These are phyloP conservation scores for Lasiommata megera DNA, from an alignment of 2,888 invertebrate species.

Conservation along the genomic window DNA sequence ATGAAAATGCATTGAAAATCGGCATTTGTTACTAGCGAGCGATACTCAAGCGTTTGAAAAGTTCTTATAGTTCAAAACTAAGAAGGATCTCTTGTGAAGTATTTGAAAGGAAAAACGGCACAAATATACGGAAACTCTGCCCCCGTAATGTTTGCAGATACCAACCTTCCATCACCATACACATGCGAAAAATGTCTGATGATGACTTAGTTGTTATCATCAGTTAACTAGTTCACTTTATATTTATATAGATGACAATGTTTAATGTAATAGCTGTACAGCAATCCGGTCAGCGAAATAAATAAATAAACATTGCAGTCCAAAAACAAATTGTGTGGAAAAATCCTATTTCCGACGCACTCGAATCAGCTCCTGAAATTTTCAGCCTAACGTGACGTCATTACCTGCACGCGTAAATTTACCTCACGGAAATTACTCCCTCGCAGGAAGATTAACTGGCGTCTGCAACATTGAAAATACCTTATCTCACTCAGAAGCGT, in stretches of 20 bases:
- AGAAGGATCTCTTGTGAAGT: neutral
- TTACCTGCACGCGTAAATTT: slow-evolving; percentile 9
- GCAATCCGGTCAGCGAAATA: too few relatives aligned
- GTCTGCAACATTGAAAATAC: slow-evolving; percentile 5
- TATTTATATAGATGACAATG: too few relatives aligned
- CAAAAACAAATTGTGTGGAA: neutral
- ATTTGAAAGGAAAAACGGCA: neutral
- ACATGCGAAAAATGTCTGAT: too few relatives aligned
- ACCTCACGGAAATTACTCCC: slow-evolving; percentile 18
- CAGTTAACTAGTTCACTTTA: too few relatives aligned
- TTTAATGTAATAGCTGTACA: too few relatives aligned
- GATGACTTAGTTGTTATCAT: too few relatives aligned
- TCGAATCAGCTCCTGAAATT: slow-evolving; percentile 2
- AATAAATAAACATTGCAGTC: too few relatives aligned
- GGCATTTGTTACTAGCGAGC: neutral
- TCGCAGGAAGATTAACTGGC: slow-evolving; percentile 7
- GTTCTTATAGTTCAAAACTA: slow-evolving; percentile 18
- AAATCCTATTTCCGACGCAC: slow-evolving; percentile 6
- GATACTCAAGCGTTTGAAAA: slow-evolving; percentile 14
- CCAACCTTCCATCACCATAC: too few relatives aligned
- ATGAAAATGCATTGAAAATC: slow-evolving; percentile 6
- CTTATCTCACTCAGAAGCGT: slow-evolving; percentile 2
- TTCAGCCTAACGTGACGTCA: slow-evolving; percentile 6
- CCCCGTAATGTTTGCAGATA: too few relatives aligned
- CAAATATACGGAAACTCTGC: too few relatives aligned